Evolutionary conservation across 2,113 vertebrate genomes (phyloP).

Genomic region (Montifringilla adamsi): DNA sequence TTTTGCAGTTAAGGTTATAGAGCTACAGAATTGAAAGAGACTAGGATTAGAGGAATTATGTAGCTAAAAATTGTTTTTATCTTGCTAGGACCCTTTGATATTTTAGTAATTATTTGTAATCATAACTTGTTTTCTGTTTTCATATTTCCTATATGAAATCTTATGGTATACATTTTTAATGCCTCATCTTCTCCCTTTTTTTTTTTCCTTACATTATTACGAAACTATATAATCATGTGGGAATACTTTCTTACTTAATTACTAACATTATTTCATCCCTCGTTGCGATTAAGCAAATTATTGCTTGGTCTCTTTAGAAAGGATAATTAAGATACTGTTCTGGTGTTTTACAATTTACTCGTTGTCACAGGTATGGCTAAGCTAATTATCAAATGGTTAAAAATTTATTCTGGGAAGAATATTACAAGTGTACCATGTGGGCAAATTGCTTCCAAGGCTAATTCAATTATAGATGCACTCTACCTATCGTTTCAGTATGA

Average conservation of each 20-base stretch:
- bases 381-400: slow-evolving; percentile 70
- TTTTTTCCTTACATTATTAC: not conserved
- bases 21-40: not conserved
- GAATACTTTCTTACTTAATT: slow-evolving; percentile 67
- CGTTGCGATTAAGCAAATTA: slow-evolving; percentile 64
- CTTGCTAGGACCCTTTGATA: not conserved
- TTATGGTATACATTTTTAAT: not conserved
- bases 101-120: not conserved
- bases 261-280: slow-evolving; percentile 60
- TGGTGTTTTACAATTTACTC: slow-evolving; percentile 62
- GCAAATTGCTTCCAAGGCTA: not conserved
- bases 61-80: not conserved
- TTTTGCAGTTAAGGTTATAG: not conserved
- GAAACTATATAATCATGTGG: slow-evolving; percentile 35
- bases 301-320: slow-evolving; percentile 60
- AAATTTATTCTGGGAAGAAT: slow-evolving; percentile 49
- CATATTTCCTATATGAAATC: not conserved
- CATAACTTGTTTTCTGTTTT: not conserved
- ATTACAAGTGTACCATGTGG: not conserved
- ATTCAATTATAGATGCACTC: slow-evolving; percentile 8
- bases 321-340: slow-evolving; percentile 69
- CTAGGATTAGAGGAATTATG: not conserved
- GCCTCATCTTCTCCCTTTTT: not conserved
- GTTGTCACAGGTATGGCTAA: slow-evolving; percentile 64
- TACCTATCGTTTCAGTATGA: not conserved